phyloP scores from a whole-genome alignment of 2,113 vertebrate species.

The Syngnathus scovelli region DNA sequence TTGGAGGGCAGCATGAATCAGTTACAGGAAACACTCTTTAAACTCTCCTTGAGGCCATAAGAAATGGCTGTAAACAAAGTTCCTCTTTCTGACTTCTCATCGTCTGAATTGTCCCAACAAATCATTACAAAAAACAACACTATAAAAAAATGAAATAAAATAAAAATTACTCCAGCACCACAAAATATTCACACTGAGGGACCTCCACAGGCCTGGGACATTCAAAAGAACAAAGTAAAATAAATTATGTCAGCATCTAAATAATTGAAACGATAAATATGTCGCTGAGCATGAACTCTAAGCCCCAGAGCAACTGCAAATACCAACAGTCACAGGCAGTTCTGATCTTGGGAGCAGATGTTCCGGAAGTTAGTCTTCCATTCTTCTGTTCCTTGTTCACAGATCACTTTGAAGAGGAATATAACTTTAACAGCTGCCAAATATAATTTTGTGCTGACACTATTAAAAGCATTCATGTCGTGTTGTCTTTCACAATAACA shows the following conservation, averaged over 20 bases:
- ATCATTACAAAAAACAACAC: slow-evolving; percentile 34
- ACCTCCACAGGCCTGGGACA: slow-evolving; percentile 48
- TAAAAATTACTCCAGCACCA: background rate
- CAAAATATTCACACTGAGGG: background rate
- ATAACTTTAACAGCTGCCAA: slow-evolving; percentile 26
- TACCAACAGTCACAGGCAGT: slow-evolving; percentile 57
- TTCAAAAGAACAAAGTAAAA: slow-evolving; percentile 60
- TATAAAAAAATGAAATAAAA: background rate
- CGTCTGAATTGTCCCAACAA: slow-evolving; percentile 39
- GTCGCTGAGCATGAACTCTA: slow-evolving; percentile 49
- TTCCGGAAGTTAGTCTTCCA: slow-evolving; percentile 66
- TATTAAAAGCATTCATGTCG: slow-evolving; percentile 1
- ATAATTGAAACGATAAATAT: slow-evolving; percentile 68
- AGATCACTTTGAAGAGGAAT: slow-evolving; percentile 39
- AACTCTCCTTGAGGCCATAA: slow-evolving; percentile 69
- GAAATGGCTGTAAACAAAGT: slow-evolving; percentile 67
- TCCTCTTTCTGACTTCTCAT: slow-evolving; percentile 59
- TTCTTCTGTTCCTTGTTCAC: slow-evolving; percentile 40
- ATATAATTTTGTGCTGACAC: slow-evolving; percentile 8
- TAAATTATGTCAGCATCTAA: slow-evolving; percentile 59
- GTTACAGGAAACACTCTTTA: slow-evolving; percentile 70
- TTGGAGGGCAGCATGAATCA: slow-evolving; percentile 57
- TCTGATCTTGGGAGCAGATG: slow-evolving; percentile 71
- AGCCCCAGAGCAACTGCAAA: slow-evolving; percentile 56
- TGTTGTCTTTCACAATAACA: background rate